Conservation (phyloP, 2,888 invertebrate genomes). For the Pollenia griseotomentosa region DNA sequence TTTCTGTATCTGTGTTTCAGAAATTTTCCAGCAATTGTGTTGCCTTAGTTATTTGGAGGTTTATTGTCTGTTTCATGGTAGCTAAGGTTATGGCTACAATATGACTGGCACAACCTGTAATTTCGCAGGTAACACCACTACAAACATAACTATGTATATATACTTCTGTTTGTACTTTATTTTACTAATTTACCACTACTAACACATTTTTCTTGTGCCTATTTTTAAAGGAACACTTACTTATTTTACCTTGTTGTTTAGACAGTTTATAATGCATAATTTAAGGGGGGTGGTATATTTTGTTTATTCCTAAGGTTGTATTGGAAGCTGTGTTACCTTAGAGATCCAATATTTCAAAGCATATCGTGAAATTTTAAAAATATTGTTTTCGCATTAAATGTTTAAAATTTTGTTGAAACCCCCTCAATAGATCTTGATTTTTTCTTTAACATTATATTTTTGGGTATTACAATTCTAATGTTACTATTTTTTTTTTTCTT, state of each 20-base stretch:
- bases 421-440: not conserved
- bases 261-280: slow-evolving; percentile 12
- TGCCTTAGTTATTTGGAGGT: slow-evolving; percentile 15
- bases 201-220: slow-evolving; percentile 14
- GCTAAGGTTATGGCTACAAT: slow-evolving; percentile 8
- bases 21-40: not conserved
- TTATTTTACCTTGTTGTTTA: slow-evolving; percentile 25
- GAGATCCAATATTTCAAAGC: not conserved
- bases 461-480: not conserved
- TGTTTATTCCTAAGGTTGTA: not conserved
- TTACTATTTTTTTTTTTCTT: not conserved
- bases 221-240: slow-evolving; percentile 21
- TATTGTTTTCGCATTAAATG: not conserved
- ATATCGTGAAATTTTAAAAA: too few species aligned
- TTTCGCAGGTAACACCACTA: not conserved
- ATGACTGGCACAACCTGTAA: not conserved
- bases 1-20: not conserved
- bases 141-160: too few species aligned
- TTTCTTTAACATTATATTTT: not conserved
- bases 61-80: slow-evolving; percentile 11
- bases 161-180: not conserved
- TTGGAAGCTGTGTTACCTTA: slow-evolving; percentile 7
- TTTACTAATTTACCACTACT: not conserved
- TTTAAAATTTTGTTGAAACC: not conserved
- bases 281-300: not conserved